A percentile compares a stretch with the other conserved stretches of the same genome.
phyloP scores from a whole-genome alignment of 2,888 invertebrate species.

The Drosophila acutilabella region DNA sequence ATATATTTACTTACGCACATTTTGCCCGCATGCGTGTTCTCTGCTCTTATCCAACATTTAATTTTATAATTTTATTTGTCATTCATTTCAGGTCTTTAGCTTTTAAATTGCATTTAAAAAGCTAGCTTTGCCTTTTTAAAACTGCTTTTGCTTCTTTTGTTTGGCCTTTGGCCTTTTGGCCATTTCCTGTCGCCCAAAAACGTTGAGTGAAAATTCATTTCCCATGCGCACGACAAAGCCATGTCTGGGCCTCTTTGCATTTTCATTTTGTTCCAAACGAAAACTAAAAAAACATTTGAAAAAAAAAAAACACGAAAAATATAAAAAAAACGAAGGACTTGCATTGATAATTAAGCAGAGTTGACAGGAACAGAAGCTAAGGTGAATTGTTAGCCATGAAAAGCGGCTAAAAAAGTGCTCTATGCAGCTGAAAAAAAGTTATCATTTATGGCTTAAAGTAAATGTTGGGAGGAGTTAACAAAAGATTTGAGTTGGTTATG shows the following conservation, averaged over 20 bases:
- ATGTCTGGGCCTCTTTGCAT: slow-evolving; percentile 65
- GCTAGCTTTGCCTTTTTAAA: slow-evolving; percentile 17
- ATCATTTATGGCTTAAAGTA: slow-evolving; percentile 1
- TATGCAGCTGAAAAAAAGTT: slow-evolving; percentile 6
- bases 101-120: slow-evolving; percentile 39
- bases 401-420: slow-evolving; percentile 32
- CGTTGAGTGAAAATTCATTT: slow-evolving; percentile 73
- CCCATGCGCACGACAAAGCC: slow-evolving; percentile 77
- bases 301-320: slow-evolving; percentile 26
- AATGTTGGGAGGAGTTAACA: not conserved
- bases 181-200: slow-evolving; percentile 74
- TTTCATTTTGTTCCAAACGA: slow-evolving; percentile 61
- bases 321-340: slow-evolving; percentile 48
- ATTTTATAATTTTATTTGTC: slow-evolving; percentile 56
- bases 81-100: slow-evolving; percentile 27
- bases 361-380: slow-evolving; percentile 34
- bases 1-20: slow-evolving; percentile 71
- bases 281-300: slow-evolving; percentile 29
- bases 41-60: slow-evolving; percentile 29
- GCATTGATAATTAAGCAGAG: slow-evolving; percentile 80
- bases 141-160: slow-evolving; percentile 12
- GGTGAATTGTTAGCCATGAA: slow-evolving; percentile 25
- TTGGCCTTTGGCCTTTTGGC: slow-evolving; percentile 39
- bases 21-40: slow-evolving; percentile 59
- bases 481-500: not conserved